Evolutionary conservation across 2,888 invertebrate genomes (phyloP).

Genomic region (Linnaemya vulpina): DNA sequence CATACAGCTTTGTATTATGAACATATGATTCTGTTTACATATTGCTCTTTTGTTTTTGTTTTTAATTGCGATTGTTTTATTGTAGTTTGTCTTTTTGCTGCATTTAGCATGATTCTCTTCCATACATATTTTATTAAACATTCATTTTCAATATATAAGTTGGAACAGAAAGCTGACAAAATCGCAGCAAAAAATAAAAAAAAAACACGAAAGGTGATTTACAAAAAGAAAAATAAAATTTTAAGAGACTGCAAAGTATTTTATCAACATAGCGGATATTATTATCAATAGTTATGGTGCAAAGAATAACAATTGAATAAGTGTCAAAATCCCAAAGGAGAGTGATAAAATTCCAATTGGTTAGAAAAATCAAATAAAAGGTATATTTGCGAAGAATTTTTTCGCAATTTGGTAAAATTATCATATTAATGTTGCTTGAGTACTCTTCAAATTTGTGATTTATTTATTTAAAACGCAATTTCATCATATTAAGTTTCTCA

Average conservation of each 20-base stretch:
- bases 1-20: conserved; percentile 24
- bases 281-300: not conserved
- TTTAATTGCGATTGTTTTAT: conserved; percentile 28
- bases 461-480: conserved; percentile 64
- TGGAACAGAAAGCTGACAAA: conserved; percentile 51
- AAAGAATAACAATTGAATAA: not conserved
- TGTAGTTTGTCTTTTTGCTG: conserved; percentile 31
- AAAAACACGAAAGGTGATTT: conserved; percentile 42
- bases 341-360: not conserved
- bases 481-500: conserved; percentile 23
- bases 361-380: not conserved
- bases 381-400: not conserved
- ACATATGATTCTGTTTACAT: conserved; percentile 60
- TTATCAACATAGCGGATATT: not conserved
- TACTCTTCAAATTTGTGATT: not conserved
- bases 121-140: conserved; percentile 8
- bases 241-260: not conserved
- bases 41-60: conserved; percentile 36
- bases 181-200: conserved; percentile 33
- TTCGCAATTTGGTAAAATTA: conserved; percentile 47
- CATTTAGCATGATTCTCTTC: conserved; percentile 22
- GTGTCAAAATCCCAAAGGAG: too few relatives aligned
- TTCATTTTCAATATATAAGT: conserved; percentile 57
- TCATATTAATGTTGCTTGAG: not conserved
- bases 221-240: conserved; percentile 36